These are phyloP conservation scores for Monoplex corrugatus DNA, from an alignment of 2,888 invertebrate genomes.

Conservation along the genomic window DNA sequence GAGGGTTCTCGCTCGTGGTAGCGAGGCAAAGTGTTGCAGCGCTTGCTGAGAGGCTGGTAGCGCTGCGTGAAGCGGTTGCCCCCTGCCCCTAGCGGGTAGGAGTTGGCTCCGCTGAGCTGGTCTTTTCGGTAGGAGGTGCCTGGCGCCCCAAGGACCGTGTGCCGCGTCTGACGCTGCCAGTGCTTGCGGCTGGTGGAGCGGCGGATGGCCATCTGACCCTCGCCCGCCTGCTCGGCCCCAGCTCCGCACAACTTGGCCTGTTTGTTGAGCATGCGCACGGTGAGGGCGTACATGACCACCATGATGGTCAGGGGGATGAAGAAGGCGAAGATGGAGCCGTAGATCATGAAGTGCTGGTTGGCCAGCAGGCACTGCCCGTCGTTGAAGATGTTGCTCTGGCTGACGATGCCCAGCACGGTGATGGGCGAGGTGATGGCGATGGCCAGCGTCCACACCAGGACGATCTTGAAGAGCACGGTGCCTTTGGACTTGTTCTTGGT, in stretches of 20 bases:
- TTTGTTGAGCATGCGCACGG: constrained; percentile 91
- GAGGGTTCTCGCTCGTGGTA: constrained; percentile 42
- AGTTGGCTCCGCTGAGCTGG: constrained; percentile 16
- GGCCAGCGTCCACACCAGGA: constrained; percentile 95
- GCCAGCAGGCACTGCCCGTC: constrained; percentile 85
- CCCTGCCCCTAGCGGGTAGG: constrained; percentile 33
- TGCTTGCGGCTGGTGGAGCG: constrained; percentile 68
- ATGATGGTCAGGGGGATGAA: constrained; percentile 97
- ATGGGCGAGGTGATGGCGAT: constrained; percentile 82
- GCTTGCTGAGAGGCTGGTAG: constrained; percentile 50
- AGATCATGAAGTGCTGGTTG: constrained; percentile 85
- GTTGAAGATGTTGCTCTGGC: constrained; percentile 85
- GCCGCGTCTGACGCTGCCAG: constrained; percentile 53
- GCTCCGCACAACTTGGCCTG: constrained; percentile 83
- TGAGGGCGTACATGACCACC: constrained; percentile 96
- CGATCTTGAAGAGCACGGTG: constrained; percentile 88
- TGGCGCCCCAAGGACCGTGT: constrained; percentile 50
- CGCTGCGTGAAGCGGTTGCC: constrained; percentile 4
- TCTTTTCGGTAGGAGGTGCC: constrained; percentile 26
- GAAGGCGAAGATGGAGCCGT: constrained; percentile 96
- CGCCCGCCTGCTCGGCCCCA: constrained; percentile 56
- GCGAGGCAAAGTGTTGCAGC: constrained; percentile 58
- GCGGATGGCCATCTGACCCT: constrained; percentile 70
- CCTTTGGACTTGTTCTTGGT: constrained; percentile 76
- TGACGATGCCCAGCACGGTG: constrained; percentile 82